phyloP scores from a whole-genome alignment of 2,888 invertebrate genomes.

The Drosophila dives region DNA sequence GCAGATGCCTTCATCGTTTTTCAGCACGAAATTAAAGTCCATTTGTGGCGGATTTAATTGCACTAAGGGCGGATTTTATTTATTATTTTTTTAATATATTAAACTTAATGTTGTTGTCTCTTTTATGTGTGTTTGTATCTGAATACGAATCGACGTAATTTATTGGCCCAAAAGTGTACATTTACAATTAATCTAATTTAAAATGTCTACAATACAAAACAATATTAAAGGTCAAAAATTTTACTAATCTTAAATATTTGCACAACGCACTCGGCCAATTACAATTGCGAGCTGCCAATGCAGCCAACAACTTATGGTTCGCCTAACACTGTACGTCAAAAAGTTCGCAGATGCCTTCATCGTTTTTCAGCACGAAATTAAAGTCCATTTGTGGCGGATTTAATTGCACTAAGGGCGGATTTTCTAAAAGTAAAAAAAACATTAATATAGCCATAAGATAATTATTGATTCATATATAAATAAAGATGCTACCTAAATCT shows the following conservation, averaged over 20 bases:
- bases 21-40: constrained; percentile 82
- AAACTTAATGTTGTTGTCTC: no score
- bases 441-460: not conserved
- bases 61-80: constrained; percentile 81
- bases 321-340: constrained; percentile 82
- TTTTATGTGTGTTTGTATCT: no score
- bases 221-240: constrained; percentile 70
- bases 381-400: constrained; percentile 83
- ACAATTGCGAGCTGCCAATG: constrained; percentile 31
- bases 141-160: constrained; percentile 47
- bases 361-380: constrained; percentile 78
- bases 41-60: constrained; percentile 82
- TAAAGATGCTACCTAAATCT: constrained; percentile 70
- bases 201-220: constrained; percentile 66
- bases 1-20: constrained; percentile 83
- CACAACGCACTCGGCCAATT: constrained; percentile 77
- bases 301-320: constrained; percentile 26
- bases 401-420: constrained; percentile 81
- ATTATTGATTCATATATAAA: constrained; percentile 10
- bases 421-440: constrained; percentile 68
- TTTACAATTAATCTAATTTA: constrained; percentile 70
- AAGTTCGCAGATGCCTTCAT: constrained; percentile 84
- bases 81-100: no score
- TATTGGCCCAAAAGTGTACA: constrained; percentile 61
- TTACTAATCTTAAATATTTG: constrained; percentile 79